Evolutionary conservation across 2,888 invertebrate species (phyloP), one percentile per base, ranked within the genome.

Genomic region (Aquatica leii): DNA sequence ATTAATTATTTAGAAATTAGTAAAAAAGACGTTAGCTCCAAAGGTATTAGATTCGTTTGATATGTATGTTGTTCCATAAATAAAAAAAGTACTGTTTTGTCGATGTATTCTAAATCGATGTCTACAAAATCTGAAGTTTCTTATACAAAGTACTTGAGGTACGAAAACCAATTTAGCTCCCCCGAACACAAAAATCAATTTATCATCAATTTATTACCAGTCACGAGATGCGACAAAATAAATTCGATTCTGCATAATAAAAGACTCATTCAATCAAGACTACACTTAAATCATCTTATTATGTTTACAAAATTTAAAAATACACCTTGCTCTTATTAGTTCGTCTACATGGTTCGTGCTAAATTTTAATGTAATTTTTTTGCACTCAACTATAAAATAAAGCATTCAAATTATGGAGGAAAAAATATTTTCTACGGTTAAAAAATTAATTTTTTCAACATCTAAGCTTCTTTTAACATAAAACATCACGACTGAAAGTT

Each of bases 171-270:
- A 66, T 66, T 66, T 64, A 63, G 60, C 55, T 59, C 59, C 62
- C 55, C 48, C 53, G 60, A 66, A 66, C 66, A 58, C 63, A 64
- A 59, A 63, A 66, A 66, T 66, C 66, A 66, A 66, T 66, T 64
- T 62, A 67, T 65, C 62, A 62, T 67, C 65, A 65, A 67, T 64
- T 63, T 61, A 67, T 66, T 65, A 67, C 61, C 55, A 67, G 64
- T 67, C 65, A 62, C 65, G 61, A 43, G 65, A 62, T 59, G 59
- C 64, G 62, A 65, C 65, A 64, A 62, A 67, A 64, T 58, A 65
- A 62, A 61, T 59, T 62, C 59, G 52, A 58, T 61, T 58, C 54
- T 60, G 53, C 59, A 58, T 64, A 67, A 65, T 67, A 67, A 67
- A 56, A 57, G 56, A 57, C 62, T 54, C 60, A 59, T 62, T 55